These are phyloP conservation scores for Coptodon bakossiorum DNA, from an alignment of 2,113 vertebrate species.

Conservation along the genomic window DNA sequence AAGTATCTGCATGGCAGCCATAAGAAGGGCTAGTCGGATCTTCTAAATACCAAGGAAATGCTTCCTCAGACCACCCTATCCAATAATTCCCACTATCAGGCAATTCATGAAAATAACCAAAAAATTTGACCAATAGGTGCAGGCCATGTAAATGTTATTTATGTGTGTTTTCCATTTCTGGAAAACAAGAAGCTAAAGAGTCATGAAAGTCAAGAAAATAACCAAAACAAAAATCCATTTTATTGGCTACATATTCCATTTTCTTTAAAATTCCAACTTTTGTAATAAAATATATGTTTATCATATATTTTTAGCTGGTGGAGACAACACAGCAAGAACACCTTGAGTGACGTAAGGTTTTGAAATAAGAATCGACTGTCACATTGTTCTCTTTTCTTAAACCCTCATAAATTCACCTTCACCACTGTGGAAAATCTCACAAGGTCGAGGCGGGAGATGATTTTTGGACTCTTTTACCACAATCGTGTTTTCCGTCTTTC, in stretches of 20 bases:
- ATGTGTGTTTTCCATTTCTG: background rate
- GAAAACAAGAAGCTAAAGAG: background rate
- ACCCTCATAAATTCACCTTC: background rate
- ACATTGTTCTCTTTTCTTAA: background rate
- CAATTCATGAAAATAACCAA: background rate
- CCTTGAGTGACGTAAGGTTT: background rate
- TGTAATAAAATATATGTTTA: background rate
- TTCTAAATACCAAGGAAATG: background rate
- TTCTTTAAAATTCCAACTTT: background rate
- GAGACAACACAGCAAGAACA: background rate
- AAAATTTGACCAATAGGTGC: background rate
- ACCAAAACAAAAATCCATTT: background rate
- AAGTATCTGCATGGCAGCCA: background rate
- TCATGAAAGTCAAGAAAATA: background rate
- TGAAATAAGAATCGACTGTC: background rate
- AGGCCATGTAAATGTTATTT: background rate
- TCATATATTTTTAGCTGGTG: background rate
- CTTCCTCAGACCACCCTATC: background rate
- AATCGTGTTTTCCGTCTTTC: background rate
- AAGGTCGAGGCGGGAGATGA: background rate
- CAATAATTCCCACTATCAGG: background rate
- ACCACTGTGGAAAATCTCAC: background rate
- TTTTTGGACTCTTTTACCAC: background rate
- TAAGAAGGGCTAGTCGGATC: background rate
- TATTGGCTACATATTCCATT: background rate